Base-by-base conservation (phyloP, 2,797 vertebrate species). In the Pyrocephalus nanus region DNA sequence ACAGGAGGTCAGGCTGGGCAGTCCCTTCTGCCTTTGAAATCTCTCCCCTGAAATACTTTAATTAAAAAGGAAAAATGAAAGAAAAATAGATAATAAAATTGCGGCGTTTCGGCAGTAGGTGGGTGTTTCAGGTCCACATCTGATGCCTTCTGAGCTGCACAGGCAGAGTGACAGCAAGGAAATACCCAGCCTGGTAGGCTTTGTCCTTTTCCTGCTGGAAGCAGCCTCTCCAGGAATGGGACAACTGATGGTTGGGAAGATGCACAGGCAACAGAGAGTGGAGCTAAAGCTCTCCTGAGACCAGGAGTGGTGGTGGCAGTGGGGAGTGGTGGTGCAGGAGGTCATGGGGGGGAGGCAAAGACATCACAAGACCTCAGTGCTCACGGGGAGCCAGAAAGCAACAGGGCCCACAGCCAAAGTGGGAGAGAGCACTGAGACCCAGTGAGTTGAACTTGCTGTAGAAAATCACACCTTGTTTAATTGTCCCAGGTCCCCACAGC, bases 51-150 rank as follows among this genome's bases (percentile, higher is more conserved):
- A 73, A 79, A 84, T 47, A 10, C 32, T 94, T 89, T 74, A 92
- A 95, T 95, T 96, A 94, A 92, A 88, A 91, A 85, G 77, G 62
- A 87, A 89, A 77, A 86, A 60, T 6, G 21, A 54, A 62, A 70
- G 50, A 45, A 34, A 75, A 81, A 12, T 4, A 34, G 29, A n/a
- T 72, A 54, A 73, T 61, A 84, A 69, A 84, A 73, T 62, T 62
- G 42, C 0, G 4, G 43, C 32, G 3, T 87, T 91, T 88, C 54
- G 61, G 62, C 76, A 92, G 72, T 38, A 53, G 51, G 5, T 78
- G 81, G 65, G 69, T 88, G 80, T 94, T 90, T 78, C 54, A 11
- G 55, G 36, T 81, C 61, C 29, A 32, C 12, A n/a, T 84, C 34
- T 61, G 36, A 48, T 11, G 12, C 10, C 61, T 87, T 43, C 34